Evolutionary conservation across 2,797 vertebrate species (phyloP).

Genomic region (Sitta carolinensis): DNA sequence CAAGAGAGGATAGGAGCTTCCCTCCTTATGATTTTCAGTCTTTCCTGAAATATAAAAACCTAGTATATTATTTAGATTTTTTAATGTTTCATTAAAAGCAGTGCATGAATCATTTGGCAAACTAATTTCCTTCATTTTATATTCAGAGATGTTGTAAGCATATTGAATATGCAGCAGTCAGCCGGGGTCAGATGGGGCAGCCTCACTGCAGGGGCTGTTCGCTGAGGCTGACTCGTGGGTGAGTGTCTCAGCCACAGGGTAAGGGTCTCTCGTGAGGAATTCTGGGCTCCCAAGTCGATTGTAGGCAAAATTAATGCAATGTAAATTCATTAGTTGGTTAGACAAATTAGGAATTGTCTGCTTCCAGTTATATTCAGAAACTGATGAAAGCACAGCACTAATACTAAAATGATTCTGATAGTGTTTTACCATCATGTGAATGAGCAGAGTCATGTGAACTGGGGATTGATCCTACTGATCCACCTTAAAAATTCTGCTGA

Average conservation of each 20-base stretch:
- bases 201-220: background rate
- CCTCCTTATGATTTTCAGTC: background rate
- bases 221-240: accelerated
- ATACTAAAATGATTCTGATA: background rate
- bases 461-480: background rate
- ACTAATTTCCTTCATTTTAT: background rate
- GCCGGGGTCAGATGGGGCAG: background rate
- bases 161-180: background rate
- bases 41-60: background rate
- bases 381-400: background rate
- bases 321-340: background rate
- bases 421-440: background rate
- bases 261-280: background rate
- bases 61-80: background rate
- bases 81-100: background rate
- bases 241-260: background rate
- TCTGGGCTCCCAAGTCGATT: background rate
- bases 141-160: background rate
- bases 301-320: background rate
- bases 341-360: background rate
- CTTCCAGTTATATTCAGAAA: background rate
- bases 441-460: background rate
- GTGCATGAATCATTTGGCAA: background rate
- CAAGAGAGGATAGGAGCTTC: background rate
- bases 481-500: background rate